Evolutionary conservation across 2,113 vertebrate genomes (phyloP), one percentile per base, ranked within the genome.

Genomic region (Vimba vimba): DNA sequence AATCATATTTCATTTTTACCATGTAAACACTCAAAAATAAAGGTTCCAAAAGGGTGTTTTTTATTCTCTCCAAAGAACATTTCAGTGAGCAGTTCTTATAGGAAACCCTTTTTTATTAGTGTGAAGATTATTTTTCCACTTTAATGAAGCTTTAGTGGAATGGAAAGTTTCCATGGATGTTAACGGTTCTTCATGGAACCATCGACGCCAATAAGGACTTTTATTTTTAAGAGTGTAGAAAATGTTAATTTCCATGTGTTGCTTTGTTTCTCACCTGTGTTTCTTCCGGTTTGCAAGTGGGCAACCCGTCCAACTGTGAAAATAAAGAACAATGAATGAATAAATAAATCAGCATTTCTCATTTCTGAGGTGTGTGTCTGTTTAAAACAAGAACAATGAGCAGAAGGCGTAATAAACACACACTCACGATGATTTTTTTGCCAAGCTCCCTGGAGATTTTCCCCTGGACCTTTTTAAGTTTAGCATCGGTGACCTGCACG

Each of bases 371-470:
- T n/a, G n/a, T n/a, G n/a, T n/a, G n/a, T n/a, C n/a, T 68, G n/a
- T 73, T 39, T 23, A 3, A 71, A 43, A 43, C 43, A 9, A 43
- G 8, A 8, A 57, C 19, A 57, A 5, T 43, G 68, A 21, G 19
- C 19, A 12, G 4, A 43, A 39, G 6, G 15, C n/a, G 4, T 27
- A 71, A 52, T 74, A 17, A 5, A 39, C 0, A 8, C 0, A 80
- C 30, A 94, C 94, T 94, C 60, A 95, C 94, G 21, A 91, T 93
- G 0, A 27, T 0, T 0, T 0, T 0, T 8, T 64, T 73, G 0
- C 0, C 2, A 0, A 95, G 92, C 82, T 89, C 91, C 4, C 0
- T 89, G 15, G 0, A 1, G 10, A 95, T 82, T 81, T 86, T 90
- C 2, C 2, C 50, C 1, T 59, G 21, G 4, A 0, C 5, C 0